phyloP scores from a whole-genome alignment of 1,140 invertebrate genomes.

The Oedothorax gibbosus region DNA sequence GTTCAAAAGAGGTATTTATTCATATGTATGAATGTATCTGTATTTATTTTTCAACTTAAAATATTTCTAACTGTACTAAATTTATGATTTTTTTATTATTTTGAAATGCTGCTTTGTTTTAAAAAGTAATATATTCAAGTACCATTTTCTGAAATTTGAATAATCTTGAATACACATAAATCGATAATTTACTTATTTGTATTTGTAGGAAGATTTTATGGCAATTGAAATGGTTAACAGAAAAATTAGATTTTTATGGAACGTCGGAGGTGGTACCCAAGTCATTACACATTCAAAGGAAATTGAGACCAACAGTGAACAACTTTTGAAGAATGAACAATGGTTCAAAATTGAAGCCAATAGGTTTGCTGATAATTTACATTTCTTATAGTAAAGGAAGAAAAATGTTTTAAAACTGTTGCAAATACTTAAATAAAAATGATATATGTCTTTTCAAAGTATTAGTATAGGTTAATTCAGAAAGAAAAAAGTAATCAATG shows the following conservation, averaged over 20 bases:
- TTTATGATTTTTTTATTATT: not conserved
- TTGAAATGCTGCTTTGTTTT: no score
- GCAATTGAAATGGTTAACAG: slow-evolving; percentile 82
- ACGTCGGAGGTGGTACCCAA: slow-evolving; percentile 78
- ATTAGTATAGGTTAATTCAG: not conserved
- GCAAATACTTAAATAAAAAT: not conserved
- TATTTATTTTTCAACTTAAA: not conserved
- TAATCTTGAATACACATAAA: not conserved
- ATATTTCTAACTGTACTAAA: not conserved
- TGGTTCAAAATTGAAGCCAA: slow-evolving; percentile 82
- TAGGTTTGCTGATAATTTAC: slow-evolving; percentile 65
- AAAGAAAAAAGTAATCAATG: not conserved
- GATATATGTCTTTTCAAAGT: not conserved
- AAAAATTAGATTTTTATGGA: slow-evolving; percentile 81
- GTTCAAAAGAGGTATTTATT: slow-evolving; percentile 71
- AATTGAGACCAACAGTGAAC: slow-evolving; percentile 72
- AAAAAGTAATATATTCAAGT: no score
- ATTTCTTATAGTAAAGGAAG: not conserved
- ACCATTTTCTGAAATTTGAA: no score
- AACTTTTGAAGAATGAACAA: slow-evolving; percentile 73
- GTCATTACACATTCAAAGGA: slow-evolving; percentile 72
- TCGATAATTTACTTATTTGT: not conserved
- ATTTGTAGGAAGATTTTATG: slow-evolving; percentile 76
- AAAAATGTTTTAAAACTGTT: no score
- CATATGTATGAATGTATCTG: not conserved